Evolutionary conservation across 2,888 invertebrate species (phyloP).

Genomic region (Cynaeus angustus): DNA sequence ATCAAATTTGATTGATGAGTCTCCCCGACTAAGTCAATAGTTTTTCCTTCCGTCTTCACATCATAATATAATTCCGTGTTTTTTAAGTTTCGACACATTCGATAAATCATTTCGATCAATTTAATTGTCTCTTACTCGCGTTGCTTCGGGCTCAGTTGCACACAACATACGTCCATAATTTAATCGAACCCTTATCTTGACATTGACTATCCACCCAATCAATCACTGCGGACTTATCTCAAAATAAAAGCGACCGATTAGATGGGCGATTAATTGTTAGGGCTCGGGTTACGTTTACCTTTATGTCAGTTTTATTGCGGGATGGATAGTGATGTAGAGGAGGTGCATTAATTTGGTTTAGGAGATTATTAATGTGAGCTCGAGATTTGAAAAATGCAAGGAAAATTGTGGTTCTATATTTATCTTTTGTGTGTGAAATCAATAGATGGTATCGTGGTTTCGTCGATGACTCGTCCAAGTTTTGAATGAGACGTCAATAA

Average conservation of each 20-base stretch:
- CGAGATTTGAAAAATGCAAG: no score
- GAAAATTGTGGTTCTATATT: no score
- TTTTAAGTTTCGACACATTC: neutral
- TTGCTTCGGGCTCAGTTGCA: slow-evolving; percentile 17
- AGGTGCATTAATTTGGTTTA: slow-evolving; percentile 34
- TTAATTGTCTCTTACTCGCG: no score
- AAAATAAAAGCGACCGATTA: slow-evolving; percentile 41
- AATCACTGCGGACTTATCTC: slow-evolving; percentile 32
- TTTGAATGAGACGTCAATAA: no score
- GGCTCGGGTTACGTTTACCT: slow-evolving; percentile 27
- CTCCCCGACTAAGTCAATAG: slow-evolving; percentile 40
- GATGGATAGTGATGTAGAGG: slow-evolving; percentile 7
- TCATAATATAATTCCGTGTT: neutral
- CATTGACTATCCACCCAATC: slow-evolving; percentile 39
- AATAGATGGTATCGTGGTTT: no score
- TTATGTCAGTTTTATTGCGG: slow-evolving; percentile 25
- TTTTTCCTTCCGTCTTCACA: neutral
- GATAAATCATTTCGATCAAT: neutral
- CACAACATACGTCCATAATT: slow-evolving; percentile 41
- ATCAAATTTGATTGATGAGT: slow-evolving; percentile 40
- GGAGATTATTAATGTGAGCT: no score
- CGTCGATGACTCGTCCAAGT: no score
- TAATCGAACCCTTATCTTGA: slow-evolving; percentile 46
- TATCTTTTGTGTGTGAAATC: no score
- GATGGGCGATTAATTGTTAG: slow-evolving; percentile 36